Conservation (phyloP, 2,113 vertebrate species). For the Corynorhinus townsendii region DNA sequence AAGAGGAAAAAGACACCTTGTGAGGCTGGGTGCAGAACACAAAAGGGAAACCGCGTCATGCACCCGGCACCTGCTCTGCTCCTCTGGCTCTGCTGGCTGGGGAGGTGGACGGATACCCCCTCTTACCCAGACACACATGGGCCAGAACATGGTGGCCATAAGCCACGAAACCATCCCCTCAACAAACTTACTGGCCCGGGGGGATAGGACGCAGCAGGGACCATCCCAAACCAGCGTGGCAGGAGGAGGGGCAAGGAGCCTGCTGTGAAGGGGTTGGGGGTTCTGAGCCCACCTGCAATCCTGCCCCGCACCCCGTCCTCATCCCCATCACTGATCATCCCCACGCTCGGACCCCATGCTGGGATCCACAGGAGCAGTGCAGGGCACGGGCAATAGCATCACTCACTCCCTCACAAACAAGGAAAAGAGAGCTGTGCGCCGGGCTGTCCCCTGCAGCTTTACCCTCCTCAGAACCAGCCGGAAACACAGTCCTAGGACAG, state of each 20-base stretch:
- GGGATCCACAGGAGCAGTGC: not conserved
- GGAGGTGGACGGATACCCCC: not conserved
- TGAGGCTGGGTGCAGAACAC: not conserved
- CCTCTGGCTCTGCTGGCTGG: not conserved
- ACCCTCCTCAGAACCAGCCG: not conserved
- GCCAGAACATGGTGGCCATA: not conserved
- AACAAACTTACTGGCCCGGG: not conserved
- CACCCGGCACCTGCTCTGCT: not conserved
- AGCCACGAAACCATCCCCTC: not conserved
- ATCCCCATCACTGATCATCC: not conserved
- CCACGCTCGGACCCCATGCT: not conserved
- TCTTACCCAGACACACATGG: not conserved
- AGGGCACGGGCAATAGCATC: not conserved
- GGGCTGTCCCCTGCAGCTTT: not conserved
- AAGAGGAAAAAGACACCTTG: constrained; percentile 39
- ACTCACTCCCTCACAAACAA: not conserved
- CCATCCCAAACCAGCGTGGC: not conserved
- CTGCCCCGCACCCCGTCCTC: not conserved
- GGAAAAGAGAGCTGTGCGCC: too few species aligned
- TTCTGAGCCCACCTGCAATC: not conserved
- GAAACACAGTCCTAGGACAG: too few species aligned
- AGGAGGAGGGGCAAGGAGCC: not conserved
- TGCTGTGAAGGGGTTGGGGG: too few species aligned
- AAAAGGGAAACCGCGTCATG: not conserved
- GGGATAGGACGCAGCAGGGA: not conserved